Base-by-base conservation (phyloP, 2,888 invertebrate species). In the Carpatolechia fugitivella region DNA sequence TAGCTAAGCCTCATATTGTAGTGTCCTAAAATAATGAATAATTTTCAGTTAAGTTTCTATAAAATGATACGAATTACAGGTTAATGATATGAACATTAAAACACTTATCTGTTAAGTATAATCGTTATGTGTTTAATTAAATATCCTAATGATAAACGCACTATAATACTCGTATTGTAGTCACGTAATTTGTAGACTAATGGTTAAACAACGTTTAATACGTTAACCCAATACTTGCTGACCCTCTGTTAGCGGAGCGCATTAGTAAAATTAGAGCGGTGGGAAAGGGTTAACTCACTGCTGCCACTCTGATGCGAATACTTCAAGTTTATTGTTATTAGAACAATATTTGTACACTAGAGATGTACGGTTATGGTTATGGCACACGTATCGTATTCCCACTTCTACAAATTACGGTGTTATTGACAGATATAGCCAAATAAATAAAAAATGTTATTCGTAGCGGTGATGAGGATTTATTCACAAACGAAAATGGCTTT, bases 191-290 rank as follows among this genome's bases (percentile, higher is more conserved):
- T 81, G 85, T 86, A 76, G 70, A 66, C 71, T 64, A 61, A 69
- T 71, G 68, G 75, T 80, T 80, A 80, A 85, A 82, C 74, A 81
- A 61, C 65, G 69, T 78, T 82, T 78, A 75, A 78, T 77, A 77
- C 80, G 68, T 85, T 79, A 80, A 80, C 73, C 64, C 70, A 72
- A 78, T 79, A 80, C 76, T 80, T 77, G 78, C 65, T 80, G 76
- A 77, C 85, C 87, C 80, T 74, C 74, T 75, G 76, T 79, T 78
- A 72, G 72, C 69, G 59, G 75, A 78, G 72, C 78, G 80, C 86
- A 86, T 88, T 88, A 87, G 89, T 88, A 87, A 89, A 89, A 87
- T 84, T 87, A 89, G 89, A 90, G 85, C 82, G 85, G 85, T 90
- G 90, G 88, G 90, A 89, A 90, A 87, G 86, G 89, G 89, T 87